Percentiles rank a stretch among this genome's conserved stretches.
Evolutionary conservation across 2,113 vertebrate genomes (phyloP).

Genomic region (Strix uralensis): DNA sequence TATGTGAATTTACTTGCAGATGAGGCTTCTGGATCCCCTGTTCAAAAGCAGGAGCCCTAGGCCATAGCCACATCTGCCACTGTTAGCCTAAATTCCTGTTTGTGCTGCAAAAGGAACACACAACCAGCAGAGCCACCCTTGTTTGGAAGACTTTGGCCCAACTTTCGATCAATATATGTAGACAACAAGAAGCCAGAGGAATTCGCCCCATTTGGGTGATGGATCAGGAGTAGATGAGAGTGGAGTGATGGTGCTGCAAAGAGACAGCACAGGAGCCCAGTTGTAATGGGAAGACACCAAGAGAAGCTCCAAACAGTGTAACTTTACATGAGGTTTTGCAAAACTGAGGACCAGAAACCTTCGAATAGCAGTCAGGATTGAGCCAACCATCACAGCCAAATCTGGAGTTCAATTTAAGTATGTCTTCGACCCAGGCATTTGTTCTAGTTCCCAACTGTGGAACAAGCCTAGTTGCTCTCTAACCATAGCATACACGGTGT

Average conservation of each 20-base stretch:
- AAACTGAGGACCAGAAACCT: background rate
- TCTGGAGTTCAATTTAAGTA: background rate
- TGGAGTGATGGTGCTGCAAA: background rate
- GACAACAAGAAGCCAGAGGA: background rate
- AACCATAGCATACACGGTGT: background rate
- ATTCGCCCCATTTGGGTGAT: background rate
- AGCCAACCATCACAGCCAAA: background rate
- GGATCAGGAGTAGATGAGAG: background rate
- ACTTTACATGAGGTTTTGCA: background rate
- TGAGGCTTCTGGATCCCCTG: conserved; percentile 11
- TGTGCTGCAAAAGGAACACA: background rate
- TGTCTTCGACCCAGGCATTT: background rate
- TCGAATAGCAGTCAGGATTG: background rate
- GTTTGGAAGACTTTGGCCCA: background rate
- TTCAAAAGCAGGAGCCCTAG: background rate
- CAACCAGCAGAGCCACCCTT: background rate
- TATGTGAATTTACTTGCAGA: conserved; percentile 39
- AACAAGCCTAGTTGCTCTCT: background rate
- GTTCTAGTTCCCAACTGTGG: background rate
- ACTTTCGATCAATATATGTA: background rate
- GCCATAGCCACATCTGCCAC: background rate
- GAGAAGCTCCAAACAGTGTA: fast-evolving
- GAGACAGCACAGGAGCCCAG: background rate
- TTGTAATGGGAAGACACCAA: fast-evolving
- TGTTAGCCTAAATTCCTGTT: background rate